phyloP scores from a whole-genome alignment of 1,140 invertebrate species.

The Agrilus planipennis region DNA sequence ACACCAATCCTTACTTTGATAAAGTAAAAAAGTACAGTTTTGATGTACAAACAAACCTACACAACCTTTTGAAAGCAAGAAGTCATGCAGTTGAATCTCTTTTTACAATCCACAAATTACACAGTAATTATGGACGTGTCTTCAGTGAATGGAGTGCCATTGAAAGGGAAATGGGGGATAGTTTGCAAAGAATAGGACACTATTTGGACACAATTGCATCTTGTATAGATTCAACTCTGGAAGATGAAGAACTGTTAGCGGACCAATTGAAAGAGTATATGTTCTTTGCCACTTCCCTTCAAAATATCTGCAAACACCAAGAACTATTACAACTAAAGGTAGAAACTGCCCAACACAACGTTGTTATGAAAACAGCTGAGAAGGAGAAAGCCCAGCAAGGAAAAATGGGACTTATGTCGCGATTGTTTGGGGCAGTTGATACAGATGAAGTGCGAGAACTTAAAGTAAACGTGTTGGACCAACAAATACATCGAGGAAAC shows the following conservation, averaged over 20 bases:
- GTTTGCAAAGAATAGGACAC: slow-evolving; percentile 54
- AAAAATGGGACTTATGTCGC: slow-evolving; percentile 57
- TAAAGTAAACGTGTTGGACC: slow-evolving; percentile 56
- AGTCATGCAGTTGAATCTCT: slow-evolving; percentile 62
- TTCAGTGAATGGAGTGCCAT: slow-evolving; percentile 80
- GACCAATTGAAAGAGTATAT: slow-evolving; percentile 79
- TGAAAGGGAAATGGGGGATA: slow-evolving; percentile 73
- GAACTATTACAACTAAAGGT: slow-evolving; percentile 60
- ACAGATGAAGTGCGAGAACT: slow-evolving; percentile 67
- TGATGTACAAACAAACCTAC: slow-evolving; percentile 54
- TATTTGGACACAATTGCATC: slow-evolving; percentile 67
- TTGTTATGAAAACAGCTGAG: slow-evolving; percentile 41
- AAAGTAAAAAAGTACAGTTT: slow-evolving; percentile 62
- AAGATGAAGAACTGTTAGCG: slow-evolving; percentile 71
- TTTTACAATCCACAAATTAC: slow-evolving; percentile 69
- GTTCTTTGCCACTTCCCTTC: slow-evolving; percentile 60
- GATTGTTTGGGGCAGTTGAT: slow-evolving; percentile 65
- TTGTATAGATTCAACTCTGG: slow-evolving; percentile 60
- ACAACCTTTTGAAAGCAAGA: slow-evolving; percentile 44
- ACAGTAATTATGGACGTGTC: slow-evolving; percentile 68
- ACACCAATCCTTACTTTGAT: slow-evolving; percentile 63
- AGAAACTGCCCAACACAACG: slow-evolving; percentile 54
- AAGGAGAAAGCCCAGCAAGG: slow-evolving; percentile 44
- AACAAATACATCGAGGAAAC: slow-evolving; percentile 56
- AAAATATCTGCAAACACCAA: slow-evolving; percentile 61